A percentile compares a stretch with the other conserved stretches of the same genome.
Conservation (phyloP, 2,113 vertebrate species). For the Deroptyus accipitrinus region DNA sequence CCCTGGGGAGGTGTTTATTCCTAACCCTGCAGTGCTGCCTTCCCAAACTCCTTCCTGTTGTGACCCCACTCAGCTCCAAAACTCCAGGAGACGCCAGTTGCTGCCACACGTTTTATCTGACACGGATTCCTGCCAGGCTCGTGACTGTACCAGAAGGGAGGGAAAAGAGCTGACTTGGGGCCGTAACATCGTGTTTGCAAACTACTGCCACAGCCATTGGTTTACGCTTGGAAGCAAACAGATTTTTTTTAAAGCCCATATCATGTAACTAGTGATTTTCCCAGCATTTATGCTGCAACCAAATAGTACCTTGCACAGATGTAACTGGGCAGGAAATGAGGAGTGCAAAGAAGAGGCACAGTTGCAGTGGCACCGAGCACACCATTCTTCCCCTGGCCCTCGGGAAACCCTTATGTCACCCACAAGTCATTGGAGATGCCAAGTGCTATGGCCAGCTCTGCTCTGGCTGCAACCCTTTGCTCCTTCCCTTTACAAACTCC, state of each 20-base stretch:
- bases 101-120: slow-evolving; percentile 34
- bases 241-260: not conserved
- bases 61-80: slow-evolving; percentile 7
- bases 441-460: not conserved
- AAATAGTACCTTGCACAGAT: not conserved
- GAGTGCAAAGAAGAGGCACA: not conserved
- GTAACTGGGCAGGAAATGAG: not conserved
- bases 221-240: not conserved
- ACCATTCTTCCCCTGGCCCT: not conserved
- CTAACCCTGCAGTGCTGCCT: not conserved
- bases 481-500: not conserved
- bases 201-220: not conserved
- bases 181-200: slow-evolving; percentile 21
- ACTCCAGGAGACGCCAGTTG: not conserved
- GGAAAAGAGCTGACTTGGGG: not conserved
- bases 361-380: not conserved
- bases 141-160: slow-evolving; percentile 18
- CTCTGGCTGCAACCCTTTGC: not conserved
- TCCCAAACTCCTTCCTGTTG: slow-evolving; percentile 42
- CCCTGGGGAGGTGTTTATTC: slow-evolving; percentile 55
- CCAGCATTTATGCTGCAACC: not conserved
- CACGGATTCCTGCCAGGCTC: slow-evolving; percentile 15
- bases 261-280: slow-evolving; percentile 35
- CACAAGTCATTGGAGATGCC: not conserved
- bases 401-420: not conserved